Evolutionary conservation across 2,888 invertebrate genomes (phyloP).

Genomic region (Drosophila paramelanica): DNA sequence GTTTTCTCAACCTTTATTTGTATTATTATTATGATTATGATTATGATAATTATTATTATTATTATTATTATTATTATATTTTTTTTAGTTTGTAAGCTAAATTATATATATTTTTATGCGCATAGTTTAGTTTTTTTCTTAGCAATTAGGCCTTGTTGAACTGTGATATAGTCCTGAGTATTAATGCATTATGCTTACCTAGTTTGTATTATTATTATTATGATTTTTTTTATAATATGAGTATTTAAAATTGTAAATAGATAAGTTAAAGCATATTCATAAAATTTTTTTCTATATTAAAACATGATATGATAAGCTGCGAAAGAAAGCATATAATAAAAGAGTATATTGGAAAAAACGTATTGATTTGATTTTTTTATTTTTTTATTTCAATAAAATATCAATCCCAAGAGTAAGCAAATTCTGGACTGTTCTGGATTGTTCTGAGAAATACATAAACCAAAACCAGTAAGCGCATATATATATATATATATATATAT

Average conservation of each 20-base stretch:
- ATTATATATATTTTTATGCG: constrained; percentile 25
- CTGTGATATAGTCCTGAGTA: constrained; percentile 70
- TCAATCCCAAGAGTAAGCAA: not conserved
- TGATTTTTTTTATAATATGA: constrained; percentile 12
- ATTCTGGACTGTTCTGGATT: not conserved
- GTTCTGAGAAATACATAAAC: not conserved
- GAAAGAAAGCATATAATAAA: constrained; percentile 45
- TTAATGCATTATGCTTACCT: constrained; percentile 62
- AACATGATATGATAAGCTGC: constrained; percentile 37
- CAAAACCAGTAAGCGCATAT: too few relatives aligned
- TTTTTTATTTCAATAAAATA: too few relatives aligned
- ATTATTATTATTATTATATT: constrained; percentile 19
- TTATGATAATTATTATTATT: constrained; percentile 10
- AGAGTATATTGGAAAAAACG: constrained; percentile 15
- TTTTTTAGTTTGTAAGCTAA: constrained; percentile 30
- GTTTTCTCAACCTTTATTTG: constrained; percentile 14
- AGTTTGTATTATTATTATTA: constrained; percentile 50
- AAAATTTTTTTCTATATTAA: constrained; percentile 26
- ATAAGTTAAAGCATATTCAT: constrained; percentile 23
- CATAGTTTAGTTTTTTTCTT: constrained; percentile 15
- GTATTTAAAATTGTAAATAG: constrained; percentile 40
- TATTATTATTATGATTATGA: constrained; percentile 22
- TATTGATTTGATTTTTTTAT: not conserved
- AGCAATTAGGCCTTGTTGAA: constrained; percentile 29
- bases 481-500: too few relatives aligned